Conservation (phyloP, 2,797 vertebrate genomes). For the Tragelaphus oryx region DNA sequence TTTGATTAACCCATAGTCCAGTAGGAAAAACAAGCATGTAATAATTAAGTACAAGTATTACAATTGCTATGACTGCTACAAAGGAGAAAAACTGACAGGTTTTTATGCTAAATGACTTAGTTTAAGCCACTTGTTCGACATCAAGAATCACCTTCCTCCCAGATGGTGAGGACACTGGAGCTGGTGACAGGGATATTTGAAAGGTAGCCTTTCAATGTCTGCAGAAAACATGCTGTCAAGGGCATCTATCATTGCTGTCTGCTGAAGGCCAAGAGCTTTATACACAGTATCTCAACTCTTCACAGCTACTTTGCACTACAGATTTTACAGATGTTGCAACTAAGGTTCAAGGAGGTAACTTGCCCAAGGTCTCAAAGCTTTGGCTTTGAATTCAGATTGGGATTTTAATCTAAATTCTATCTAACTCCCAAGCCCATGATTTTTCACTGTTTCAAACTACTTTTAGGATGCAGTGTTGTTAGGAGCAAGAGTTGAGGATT, state of each 20-base stretch:
- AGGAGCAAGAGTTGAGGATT: neutral
- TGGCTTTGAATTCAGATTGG: neutral
- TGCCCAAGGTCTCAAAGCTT: neutral
- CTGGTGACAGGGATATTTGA: neutral
- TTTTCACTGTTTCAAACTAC: constrained; percentile 17
- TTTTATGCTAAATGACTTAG: neutral
- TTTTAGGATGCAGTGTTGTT: neutral
- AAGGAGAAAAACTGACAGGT: neutral
- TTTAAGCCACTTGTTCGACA: neutral
- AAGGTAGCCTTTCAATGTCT: neutral
- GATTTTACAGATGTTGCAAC: neutral
- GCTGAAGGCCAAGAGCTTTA: neutral
- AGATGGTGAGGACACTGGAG: neutral
- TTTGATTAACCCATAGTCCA: constrained; percentile 10
- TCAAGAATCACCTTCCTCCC: neutral
- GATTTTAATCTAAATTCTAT: neutral
- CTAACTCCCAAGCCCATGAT: neutral
- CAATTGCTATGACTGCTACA: neutral
- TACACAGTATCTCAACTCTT: neutral
- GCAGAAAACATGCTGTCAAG: neutral
- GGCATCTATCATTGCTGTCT: neutral
- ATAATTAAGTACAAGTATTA: constrained; percentile 14
- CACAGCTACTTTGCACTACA: neutral
- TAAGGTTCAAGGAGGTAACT: neutral
- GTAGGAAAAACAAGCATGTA: neutral